A percentile compares a stretch with the other conserved stretches of the same genome.
Evolutionary conservation across 2,113 vertebrate genomes (phyloP).

Genomic region (Onychostoma macrolepis): DNA sequence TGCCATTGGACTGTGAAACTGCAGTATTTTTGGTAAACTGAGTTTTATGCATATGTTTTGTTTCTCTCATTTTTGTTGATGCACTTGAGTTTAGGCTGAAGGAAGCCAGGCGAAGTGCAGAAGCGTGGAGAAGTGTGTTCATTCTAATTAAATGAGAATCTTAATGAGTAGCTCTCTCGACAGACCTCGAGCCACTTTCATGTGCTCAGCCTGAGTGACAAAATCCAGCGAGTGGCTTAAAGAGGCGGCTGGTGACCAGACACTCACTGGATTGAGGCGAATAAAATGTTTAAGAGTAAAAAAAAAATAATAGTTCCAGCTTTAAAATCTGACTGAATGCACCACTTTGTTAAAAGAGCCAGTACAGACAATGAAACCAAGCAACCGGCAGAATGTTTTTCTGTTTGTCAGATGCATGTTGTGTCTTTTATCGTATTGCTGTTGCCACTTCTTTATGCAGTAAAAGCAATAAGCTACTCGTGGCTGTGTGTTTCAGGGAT

Average conservation of each 20-base stretch:
- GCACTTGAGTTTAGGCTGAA: not conserved
- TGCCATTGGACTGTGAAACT: not conserved
- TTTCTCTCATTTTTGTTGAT: not conserved
- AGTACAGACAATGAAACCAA: not conserved
- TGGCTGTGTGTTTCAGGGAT: not conserved
- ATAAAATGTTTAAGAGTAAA: not conserved
- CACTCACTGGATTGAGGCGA: not conserved
- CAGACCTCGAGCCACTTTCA: constrained; percentile 42
- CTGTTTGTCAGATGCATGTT: not conserved
- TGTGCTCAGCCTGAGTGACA: constrained; percentile 17
- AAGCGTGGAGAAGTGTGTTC: not conserved
- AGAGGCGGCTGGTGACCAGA: constrained; percentile 33
- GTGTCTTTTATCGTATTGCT: not conserved
- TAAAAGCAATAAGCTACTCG: not conserved
- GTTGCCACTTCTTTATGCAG: too few species aligned
- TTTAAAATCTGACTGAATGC: not conserved
- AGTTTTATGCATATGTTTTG: not conserved
- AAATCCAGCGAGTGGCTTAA: constrained; percentile 5
- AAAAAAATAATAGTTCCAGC: not conserved
- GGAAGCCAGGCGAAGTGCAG: not conserved
- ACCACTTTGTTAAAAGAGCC: not conserved
- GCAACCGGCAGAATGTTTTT: not conserved
- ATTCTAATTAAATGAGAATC: constrained; percentile 52
- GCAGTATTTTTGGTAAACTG: not conserved
- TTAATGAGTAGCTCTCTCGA: constrained; percentile 45